Base-by-base conservation (phyloP, 2,888 invertebrate genomes). In the Oxycera nigricornis region DNA sequence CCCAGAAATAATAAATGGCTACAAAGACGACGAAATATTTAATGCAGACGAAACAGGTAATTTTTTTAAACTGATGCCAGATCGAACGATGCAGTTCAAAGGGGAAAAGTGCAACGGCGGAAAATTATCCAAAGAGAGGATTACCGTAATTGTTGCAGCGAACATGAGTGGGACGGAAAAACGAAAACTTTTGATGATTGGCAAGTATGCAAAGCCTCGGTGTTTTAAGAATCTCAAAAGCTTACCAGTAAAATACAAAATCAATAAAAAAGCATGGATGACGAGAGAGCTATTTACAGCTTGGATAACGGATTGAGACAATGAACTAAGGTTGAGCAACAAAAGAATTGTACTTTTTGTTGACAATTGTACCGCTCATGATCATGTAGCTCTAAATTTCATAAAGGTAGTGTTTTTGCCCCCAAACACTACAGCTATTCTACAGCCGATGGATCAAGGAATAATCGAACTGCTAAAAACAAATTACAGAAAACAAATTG, bases 151-250 rank as follows among this genome's bases (percentile, higher is more conserved):
- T 76, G 76, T 82, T 72, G 79, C 79, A 28, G 78, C 79, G 46
- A 83, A 82, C 73, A 80, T 80, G 78, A 78, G n/a, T n/a, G n/a
- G n/a, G n/a, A n/a, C n/a, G n/a, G n/a, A 68, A 72, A 82, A 81
- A 4, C 78, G 79, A 14, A 80, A 81, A 77, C 83, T 82, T 81
- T 77, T 78, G 61, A 73, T 81, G 14, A 82, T 83, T 41, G 82
- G 82, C 22, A 82, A 81, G 79, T 74, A 79, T 22, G 77, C 79
- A 76, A 80, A 81, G 74, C 81, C 82, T 3, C 73, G 79, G 72
- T 81, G 80, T 77, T 82, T 82, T 75, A 80, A 77, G 30, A 72
- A 52, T 20, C 1, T 55, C 11, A 22, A 55, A 24, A 55, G n/a
- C 24, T 24, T 1, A 55, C 55, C 1, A 1, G 1, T 4, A 46